phyloP scores from a whole-genome alignment of 2,797 vertebrate species.

The Onychomys torridus region DNA sequence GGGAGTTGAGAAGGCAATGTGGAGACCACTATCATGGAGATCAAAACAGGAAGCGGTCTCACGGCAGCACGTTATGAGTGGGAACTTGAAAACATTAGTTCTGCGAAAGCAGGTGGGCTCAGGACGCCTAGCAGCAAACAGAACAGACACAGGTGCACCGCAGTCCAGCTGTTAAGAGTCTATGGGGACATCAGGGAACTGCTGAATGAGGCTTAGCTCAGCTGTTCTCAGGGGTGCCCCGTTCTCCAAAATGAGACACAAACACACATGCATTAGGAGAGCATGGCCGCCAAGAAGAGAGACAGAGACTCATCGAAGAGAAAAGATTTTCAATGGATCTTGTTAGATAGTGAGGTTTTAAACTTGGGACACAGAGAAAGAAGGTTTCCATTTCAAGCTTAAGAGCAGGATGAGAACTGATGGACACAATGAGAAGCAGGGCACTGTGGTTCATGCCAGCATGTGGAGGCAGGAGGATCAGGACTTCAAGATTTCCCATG shows the following conservation, averaged over 20 bases:
- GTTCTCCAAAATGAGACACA: constrained; percentile 6
- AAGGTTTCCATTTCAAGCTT: background rate
- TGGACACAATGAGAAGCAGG: background rate
- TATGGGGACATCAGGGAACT: background rate
- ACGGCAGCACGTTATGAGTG: background rate
- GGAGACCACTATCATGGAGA: background rate
- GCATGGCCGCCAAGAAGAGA: background rate
- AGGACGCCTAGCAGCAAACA: background rate
- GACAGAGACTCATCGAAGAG: background rate
- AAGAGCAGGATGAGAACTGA: background rate
- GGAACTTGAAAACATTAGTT: background rate
- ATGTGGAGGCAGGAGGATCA: background rate
- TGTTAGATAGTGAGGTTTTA: background rate
- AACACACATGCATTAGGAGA: background rate
- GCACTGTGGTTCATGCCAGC: background rate
- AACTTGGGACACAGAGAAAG: background rate
- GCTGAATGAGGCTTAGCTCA: background rate
- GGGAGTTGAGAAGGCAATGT: background rate
- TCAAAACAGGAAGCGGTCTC: background rate
- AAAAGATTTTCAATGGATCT: background rate
- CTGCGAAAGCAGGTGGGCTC: background rate
- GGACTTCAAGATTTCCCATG: background rate
- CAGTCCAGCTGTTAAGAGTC: background rate
- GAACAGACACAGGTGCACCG: background rate
- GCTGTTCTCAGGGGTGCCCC: background rate